Base-by-base conservation (phyloP, 2,888 invertebrate genomes). In the Oscheius sp. region DNA sequence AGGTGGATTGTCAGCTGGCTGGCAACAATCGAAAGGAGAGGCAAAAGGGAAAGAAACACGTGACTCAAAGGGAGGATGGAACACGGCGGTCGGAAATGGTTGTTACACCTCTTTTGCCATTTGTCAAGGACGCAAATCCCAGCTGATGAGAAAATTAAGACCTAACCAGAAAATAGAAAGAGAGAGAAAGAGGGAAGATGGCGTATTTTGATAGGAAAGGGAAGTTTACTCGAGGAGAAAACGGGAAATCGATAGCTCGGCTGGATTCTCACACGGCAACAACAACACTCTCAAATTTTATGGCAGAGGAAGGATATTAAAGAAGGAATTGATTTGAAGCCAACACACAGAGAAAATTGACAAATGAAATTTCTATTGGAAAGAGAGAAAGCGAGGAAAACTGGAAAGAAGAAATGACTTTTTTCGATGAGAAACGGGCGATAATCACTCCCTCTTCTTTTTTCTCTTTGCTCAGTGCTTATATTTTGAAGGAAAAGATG, bases 251-350 rank as follows among this genome's bases (percentile, higher is more conserved):
- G 58, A 58, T 58, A 58, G 27, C 29, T 29, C 35, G n/a, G 58
- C 58, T 58, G 27, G 58, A n/a, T 58, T 58, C 58, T 25, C 58
- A n/a, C n/a, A 58, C 29, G 58, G 58, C 58, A 58, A 58, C 58
- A 58, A 58, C 58, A 29, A 58, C 58, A 23, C 53, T 18, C 18
- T 21, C 9, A 21, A 21, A 53, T 53, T 53, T 21, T 18, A 18
- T 7, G 21, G 13, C 3, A 13, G 49, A 49, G 13, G 13, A 13
- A 35, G 35, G 35, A 35, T 6, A 35, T 35, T 35, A 9, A 35
- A 9, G 35, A 35, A 35, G 35, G 9, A 35, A 35, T 9, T 35
- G 35, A 35, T 35, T n/a, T n/a, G n/a, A n/a, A n/a, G n/a, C n/a
- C n/a, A n/a, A n/a, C n/a, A n/a, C n/a, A n/a, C n/a, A 35, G 9